Percentiles rank a stretch among this genome's conserved stretches.
phyloP scores from a whole-genome alignment of 2,797 vertebrate genomes.

The Myripristis jacobus region DNA sequence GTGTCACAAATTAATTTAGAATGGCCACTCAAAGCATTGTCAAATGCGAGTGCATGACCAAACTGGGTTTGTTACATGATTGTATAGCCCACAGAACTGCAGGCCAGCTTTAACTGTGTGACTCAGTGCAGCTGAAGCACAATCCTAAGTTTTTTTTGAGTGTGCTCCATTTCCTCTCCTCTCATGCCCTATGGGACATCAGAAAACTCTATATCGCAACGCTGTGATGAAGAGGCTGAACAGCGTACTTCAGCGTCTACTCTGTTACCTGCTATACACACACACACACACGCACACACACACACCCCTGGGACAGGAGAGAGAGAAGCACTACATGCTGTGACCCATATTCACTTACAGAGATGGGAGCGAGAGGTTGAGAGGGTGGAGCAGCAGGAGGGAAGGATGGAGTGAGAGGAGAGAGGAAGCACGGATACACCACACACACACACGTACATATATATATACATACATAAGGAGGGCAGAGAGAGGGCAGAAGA shows the following conservation, averaged over 20 bases:
- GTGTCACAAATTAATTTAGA: constrained; percentile 6
- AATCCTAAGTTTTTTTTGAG: constrained; percentile 36
- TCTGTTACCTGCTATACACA: constrained; percentile 55
- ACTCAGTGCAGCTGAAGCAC: constrained; percentile 59
- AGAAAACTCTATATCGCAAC: constrained; percentile 47
- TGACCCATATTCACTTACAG: constrained; percentile 73
- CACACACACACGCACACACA: constrained; percentile 31
- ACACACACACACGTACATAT: no score
- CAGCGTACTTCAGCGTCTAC: constrained; percentile 37
- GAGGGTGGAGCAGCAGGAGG: constrained; percentile 43
- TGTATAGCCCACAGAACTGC: constrained; percentile 34
- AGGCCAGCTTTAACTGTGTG: constrained; percentile 29
- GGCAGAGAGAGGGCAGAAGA: constrained; percentile 27
- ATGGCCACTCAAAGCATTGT: background rate
- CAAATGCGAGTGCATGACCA: constrained; percentile 10
- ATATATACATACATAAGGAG: background rate
- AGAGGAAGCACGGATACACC: background rate
- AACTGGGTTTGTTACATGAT: constrained; percentile 35
- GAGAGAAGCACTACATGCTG: constrained; percentile 45
- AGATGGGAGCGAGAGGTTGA: constrained; percentile 44
- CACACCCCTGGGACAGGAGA: constrained; percentile 53
- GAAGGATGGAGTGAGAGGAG: constrained; percentile 18
- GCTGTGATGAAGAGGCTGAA: constrained; percentile 39
- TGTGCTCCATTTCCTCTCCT: constrained; percentile 65
- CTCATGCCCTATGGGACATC: constrained; percentile 47